Conservation (phyloP, 2,113 vertebrate genomes). For the Chrysochloris asiatica region DNA sequence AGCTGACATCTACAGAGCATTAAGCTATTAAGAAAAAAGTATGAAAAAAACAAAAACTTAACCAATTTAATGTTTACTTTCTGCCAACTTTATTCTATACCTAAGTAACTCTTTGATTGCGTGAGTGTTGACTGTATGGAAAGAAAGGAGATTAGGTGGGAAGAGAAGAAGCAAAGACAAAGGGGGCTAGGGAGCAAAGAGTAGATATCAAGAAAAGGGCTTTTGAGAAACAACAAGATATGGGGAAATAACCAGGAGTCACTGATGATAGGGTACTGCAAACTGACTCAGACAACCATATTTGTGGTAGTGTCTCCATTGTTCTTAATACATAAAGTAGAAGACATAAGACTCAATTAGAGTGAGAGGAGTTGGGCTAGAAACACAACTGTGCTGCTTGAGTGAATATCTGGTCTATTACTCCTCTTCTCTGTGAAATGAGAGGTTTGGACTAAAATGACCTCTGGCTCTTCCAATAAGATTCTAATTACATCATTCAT, state of each 20-base stretch:
- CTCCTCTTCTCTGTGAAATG: background rate
- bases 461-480: background rate
- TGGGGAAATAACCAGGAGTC: background rate
- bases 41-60: slow-evolving; percentile 9
- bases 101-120: background rate
- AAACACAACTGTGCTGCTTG: background rate
- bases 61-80: slow-evolving; percentile 4
- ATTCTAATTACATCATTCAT: background rate
- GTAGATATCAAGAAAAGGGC: background rate
- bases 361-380: background rate
- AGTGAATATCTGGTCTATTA: background rate
- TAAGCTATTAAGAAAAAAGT: background rate
- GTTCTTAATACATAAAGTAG: background rate
- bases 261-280: background rate
- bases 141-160: background rate
- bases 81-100: background rate
- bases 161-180: background rate
- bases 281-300: background rate
- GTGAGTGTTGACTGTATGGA: background rate
- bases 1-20: background rate
- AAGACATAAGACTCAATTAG: background rate
- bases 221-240: too few relatives aligned
- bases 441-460: background rate
- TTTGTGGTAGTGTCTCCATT: background rate
- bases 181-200: background rate